phyloP scores from a whole-genome alignment of 1,140 invertebrate species.

The Drosophila ogumai region DNA sequence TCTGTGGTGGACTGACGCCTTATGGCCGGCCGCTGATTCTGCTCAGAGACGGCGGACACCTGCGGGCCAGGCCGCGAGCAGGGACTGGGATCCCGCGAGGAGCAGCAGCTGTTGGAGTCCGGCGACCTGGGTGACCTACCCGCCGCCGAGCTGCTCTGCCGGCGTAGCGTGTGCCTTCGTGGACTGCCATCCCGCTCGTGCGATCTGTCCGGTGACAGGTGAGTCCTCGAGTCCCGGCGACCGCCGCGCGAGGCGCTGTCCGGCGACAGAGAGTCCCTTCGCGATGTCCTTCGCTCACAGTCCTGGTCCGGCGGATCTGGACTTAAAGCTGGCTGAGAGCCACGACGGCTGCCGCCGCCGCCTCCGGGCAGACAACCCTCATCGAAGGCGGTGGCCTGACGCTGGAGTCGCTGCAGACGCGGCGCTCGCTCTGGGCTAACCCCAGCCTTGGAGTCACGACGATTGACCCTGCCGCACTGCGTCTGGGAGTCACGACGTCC shows the following conservation, averaged over 20 bases:
- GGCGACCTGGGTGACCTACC: slow-evolving; percentile 87
- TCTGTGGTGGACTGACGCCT: slow-evolving; percentile 95
- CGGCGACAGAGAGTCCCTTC: slow-evolving; percentile 93
- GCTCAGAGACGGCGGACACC: slow-evolving; percentile 85
- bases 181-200: slow-evolving; percentile 90
- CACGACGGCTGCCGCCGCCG: slow-evolving; percentile 88
- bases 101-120: slow-evolving; percentile 91
- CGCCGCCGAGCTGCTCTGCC: slow-evolving; percentile 92
- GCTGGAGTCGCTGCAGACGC: slow-evolving; percentile 90
- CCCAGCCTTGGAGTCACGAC: slow-evolving; percentile 89
- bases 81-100: slow-evolving; percentile 90
- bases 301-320: slow-evolving; percentile 87
- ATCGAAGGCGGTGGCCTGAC: slow-evolving; percentile 95
- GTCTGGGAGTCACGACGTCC: slow-evolving; percentile 93
- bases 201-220: slow-evolving; percentile 91
- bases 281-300: slow-evolving; percentile 88
- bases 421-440: slow-evolving; percentile 89
- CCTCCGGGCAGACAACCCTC: slow-evolving; percentile 90
- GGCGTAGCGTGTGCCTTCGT: slow-evolving; percentile 88
- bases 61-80: slow-evolving; percentile 87
- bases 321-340: slow-evolving; percentile 92
- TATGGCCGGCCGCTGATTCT: slow-evolving; percentile 88
- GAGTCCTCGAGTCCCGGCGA: slow-evolving; percentile 90
- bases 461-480: slow-evolving; percentile 89
- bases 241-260: slow-evolving; percentile 91